These are phyloP conservation scores for Geotrypetes seraphini DNA, from an alignment of 2,797 vertebrate genomes.

Conservation along the genomic window DNA sequence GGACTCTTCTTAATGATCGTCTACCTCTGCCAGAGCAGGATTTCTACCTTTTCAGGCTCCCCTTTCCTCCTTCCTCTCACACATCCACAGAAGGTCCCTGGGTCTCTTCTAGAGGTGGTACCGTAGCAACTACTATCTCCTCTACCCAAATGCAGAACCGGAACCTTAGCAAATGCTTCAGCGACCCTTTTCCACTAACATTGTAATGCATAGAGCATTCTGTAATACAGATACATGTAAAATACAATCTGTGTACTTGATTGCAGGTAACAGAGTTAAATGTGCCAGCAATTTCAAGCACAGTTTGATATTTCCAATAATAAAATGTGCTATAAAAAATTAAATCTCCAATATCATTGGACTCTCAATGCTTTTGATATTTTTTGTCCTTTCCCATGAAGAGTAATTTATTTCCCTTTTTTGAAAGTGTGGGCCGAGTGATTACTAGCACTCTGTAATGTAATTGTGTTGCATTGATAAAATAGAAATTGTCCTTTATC, in stretches of 20 bases:
- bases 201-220: slow-evolving; percentile 62
- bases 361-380: slow-evolving; percentile 88
- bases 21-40: too few species aligned
- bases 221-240: slow-evolving; percentile 74
- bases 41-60: too few species aligned
- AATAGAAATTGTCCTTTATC: slow-evolving; percentile 99
- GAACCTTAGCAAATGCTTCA: too few species aligned
- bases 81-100: too few species aligned
- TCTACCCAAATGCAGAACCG: too few species aligned
- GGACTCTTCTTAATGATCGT: too few species aligned
- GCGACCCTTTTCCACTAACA: too few species aligned
- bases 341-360: slow-evolving; percentile 96
- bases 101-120: too few species aligned
- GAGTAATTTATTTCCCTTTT: slow-evolving; percentile 79
- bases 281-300: slow-evolving; percentile 92
- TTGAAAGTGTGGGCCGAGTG: slow-evolving; percentile 91
- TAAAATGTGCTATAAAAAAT: slow-evolving; percentile 79
- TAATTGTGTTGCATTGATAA: slow-evolving; percentile 99
- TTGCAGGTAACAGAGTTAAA: slow-evolving; percentile 96
- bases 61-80: too few species aligned
- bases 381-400: slow-evolving; percentile 80
- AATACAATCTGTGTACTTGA: slow-evolving; percentile 85
- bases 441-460: slow-evolving; percentile 97
- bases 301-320: slow-evolving; percentile 88
- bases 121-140: too few species aligned